Evolutionary conservation across 1,140 invertebrate species (phyloP), one percentile per base, ranked within the genome.

Genomic region (Drosophila fuyamai): DNA sequence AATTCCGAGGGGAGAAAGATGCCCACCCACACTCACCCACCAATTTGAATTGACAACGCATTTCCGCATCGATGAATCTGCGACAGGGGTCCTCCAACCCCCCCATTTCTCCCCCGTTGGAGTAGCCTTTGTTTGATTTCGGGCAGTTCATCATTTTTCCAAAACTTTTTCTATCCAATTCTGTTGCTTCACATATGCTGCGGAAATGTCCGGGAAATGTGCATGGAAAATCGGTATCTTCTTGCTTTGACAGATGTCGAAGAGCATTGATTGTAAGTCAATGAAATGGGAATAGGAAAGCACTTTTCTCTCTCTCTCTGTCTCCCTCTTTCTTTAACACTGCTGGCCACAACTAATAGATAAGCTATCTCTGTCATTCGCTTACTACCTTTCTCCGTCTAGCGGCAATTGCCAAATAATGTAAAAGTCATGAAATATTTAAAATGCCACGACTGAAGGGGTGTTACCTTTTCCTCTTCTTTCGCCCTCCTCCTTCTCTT

Each of bases 11-110:
- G 9, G n/a, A 27, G 16, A 29, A 12, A 13, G 16, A 10, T 41
- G 12, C 43, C 46, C 32, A 55, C 8, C 38, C 46, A 56, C 53
- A 40, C 18, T 50, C 66, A 44, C 65, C 46, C 48, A 38, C 62
- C 72, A 80, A 88, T 89, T 77, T 65, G 76, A 83, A 74, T 89
- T 88, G 83, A 88, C 83, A 88, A 89, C 84, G 58, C 83, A 83
- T 83, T 88, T 88, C 84, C 83, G 76, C 73, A 60, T 89, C 72
- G 80, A 27, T 89, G 76, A 74, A 57, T 65, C 29, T 46, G 55
- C 63, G 29, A 32, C 47, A 74, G 73, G 54, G 62, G 46, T 47
- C 35, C 43, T 58, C 43, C 61, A 47, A 38, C 35, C 43, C 29
- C 53, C 27, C 36, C 16, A 36, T 27, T n/a, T 14, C n/a, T 23